Evolutionary conservation across 2,797 vertebrate species (phyloP), one percentile per base, ranked within the genome.

Genomic region (Lacerta bilineata): DNA sequence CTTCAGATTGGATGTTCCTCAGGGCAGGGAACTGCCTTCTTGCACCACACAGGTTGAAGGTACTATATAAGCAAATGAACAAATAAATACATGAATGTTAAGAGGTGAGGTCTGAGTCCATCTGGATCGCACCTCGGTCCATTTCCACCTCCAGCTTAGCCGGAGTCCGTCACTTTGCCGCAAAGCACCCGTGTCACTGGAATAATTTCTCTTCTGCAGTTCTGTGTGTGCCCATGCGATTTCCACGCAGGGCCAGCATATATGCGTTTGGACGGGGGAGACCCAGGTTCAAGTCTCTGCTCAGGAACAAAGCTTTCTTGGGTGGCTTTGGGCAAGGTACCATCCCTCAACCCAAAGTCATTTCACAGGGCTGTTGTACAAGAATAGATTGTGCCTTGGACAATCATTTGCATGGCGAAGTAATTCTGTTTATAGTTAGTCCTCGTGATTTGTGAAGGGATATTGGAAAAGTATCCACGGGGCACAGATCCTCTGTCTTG

Each of bases 101-200:
- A 61, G 66, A 29, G 66, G 23, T 25, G 66, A 23, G 20, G 66
- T 46, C 46, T 46, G 43, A 43, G 41, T 43, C 20, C 83, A 75
- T 59, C 36, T 84, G 50, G 71, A 20, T 17, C 27, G 33, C 33
- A 36, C 33, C 9, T 29, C 25, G 7, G 27, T 85, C 36, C 7
- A 23, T n/a, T 66, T 82, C 72, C n/a, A 68, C n/a, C 39, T 83
- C 25, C 59, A 88, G 18, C n/a, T 77, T 75, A 68, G 46, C 43
- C 77, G 27, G 27, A 39, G 80, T 80, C 41, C 4, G 76, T 88
- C 72, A 83, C 68, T 81, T n/a, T 87, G 46, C 68, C 33, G 74
- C 43, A 59, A 55, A 76, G 61, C n/a, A 55, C 13, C 41, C 43
- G 5, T 55, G 39, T 29, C 59, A 29, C 72, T 27, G 5, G 20